A percentile compares a stretch with the other conserved stretches of the same genome.
These are phyloP conservation scores for Loripinus fragilis DNA, from an alignment of 2,888 invertebrate species.

Conservation along the genomic window DNA sequence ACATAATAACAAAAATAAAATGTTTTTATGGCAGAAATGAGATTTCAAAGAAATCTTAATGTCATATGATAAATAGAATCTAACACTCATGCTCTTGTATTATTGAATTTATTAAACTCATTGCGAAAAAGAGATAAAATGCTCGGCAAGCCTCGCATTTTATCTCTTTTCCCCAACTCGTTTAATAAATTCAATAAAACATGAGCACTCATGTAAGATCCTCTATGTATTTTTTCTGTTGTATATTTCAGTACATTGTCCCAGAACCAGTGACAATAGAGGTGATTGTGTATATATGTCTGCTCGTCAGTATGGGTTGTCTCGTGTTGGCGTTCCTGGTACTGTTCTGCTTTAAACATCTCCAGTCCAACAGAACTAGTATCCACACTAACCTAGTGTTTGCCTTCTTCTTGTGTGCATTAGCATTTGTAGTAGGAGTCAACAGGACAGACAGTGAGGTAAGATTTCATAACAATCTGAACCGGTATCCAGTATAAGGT, in stretches of 20 bases:
- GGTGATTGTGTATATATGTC: constrained; percentile 92
- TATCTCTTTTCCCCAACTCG: too few relatives aligned
- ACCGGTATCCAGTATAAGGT: too few relatives aligned
- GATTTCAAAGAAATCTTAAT: too few relatives aligned
- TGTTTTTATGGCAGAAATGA: too few relatives aligned
- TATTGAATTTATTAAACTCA: too few relatives aligned
- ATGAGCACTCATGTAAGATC: too few relatives aligned
- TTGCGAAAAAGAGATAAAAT: too few relatives aligned
- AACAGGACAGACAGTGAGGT: constrained; percentile 93
- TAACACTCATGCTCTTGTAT: too few relatives aligned
- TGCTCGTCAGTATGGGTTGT: constrained; percentile 92
- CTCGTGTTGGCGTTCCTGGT: constrained; percentile 91
- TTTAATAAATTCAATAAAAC: too few relatives aligned
- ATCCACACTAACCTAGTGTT: constrained; percentile 97
- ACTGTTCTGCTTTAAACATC: constrained; percentile 88
- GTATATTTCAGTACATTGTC: constrained; percentile 72
- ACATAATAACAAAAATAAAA: too few relatives aligned
- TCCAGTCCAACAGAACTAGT: constrained; percentile 91
- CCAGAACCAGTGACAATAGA: constrained; percentile 65
- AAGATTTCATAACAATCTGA: constrained; percentile 38
- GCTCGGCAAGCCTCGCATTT: too few relatives aligned
- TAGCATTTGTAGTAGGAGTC: constrained; percentile 93
- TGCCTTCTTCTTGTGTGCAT: constrained; percentile 93
- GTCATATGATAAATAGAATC: too few relatives aligned
- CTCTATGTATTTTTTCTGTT: background rate